Conservation (phyloP, 2,888 invertebrate species). For the Horisme vitalbata region DNA sequence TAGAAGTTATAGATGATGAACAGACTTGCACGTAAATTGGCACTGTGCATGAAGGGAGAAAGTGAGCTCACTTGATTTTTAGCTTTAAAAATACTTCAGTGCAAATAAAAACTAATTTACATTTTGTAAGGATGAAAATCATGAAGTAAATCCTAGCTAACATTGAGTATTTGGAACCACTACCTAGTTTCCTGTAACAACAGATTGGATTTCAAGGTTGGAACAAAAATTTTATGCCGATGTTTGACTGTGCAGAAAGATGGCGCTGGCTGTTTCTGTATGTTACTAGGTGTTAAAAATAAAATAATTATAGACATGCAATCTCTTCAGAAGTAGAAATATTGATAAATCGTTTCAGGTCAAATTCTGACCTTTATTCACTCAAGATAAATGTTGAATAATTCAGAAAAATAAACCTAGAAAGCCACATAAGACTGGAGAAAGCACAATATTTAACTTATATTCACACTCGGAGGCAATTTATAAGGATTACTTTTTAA, state of each 20-base stretch:
- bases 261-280: constrained; percentile 50
- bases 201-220: constrained; percentile 41
- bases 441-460: not conserved
- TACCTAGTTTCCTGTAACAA: constrained; percentile 21
- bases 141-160: not conserved
- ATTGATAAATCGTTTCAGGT: constrained; percentile 17
- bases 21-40: constrained; percentile 2
- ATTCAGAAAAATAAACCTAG: constrained; percentile 13
- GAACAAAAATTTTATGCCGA: constrained; percentile 32
- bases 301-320: constrained; percentile 1
- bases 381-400: constrained; percentile 14
- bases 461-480: too few relatives aligned
- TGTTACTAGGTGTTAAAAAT: constrained; percentile 20
- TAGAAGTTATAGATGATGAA: too few relatives aligned
- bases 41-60: constrained; percentile 22
- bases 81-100: constrained; percentile 7
- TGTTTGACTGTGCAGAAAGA: constrained; percentile 44
- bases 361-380: constrained; percentile 20
- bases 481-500: too few relatives aligned
- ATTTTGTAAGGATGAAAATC: not conserved
- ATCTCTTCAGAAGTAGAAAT: constrained; percentile 8
- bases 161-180: not conserved
- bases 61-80: constrained; percentile 25
- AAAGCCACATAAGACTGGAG: constrained; percentile 11
- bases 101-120: not conserved